Percentiles rank a stretch among this genome's conserved stretches.
phyloP scores from a whole-genome alignment of 2,797 vertebrate species.

The Hyperoplus immaculatus region DNA sequence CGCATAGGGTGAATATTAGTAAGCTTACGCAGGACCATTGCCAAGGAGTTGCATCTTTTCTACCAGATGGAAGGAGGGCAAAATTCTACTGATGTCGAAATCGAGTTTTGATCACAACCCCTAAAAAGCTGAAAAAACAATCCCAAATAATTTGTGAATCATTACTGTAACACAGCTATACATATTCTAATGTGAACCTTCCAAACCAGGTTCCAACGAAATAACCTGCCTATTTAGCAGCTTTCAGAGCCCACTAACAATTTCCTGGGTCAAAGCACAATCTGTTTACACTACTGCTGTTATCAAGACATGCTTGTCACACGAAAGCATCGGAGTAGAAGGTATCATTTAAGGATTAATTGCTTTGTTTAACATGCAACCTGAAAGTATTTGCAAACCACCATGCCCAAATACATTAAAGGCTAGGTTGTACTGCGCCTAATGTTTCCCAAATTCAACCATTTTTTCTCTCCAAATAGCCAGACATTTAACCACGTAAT shows the following conservation, averaged over 20 bases:
- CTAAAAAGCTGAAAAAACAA: neutral
- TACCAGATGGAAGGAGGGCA: neutral
- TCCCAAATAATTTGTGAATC: neutral
- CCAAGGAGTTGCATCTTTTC: slow-evolving; percentile 22
- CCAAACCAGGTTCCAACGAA: slow-evolving; percentile 16
- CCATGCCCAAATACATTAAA: slow-evolving; percentile 79
- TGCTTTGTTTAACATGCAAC: slow-evolving; percentile 75
- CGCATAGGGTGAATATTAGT: slow-evolving; percentile 69
- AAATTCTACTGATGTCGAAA: slow-evolving; percentile 11
- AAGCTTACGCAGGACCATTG: slow-evolving; percentile 50
- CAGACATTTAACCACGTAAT: slow-evolving; percentile 89
- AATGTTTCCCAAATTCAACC: slow-evolving; percentile 78
- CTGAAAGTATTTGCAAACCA: slow-evolving; percentile 73
- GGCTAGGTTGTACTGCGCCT: slow-evolving; percentile 63
- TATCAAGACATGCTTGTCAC: slow-evolving; percentile 56
- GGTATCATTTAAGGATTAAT: slow-evolving; percentile 75
- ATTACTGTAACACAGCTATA: neutral
- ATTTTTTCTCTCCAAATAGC: slow-evolving; percentile 71
- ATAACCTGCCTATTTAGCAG: slow-evolving; percentile 50
- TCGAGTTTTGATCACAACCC: neutral
- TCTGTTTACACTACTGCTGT: slow-evolving; percentile 51
- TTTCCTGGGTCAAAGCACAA: slow-evolving; percentile 70
- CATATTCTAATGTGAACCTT: slow-evolving; percentile 36
- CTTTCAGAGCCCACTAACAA: slow-evolving; percentile 65
- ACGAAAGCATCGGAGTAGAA: slow-evolving; percentile 49